Percentiles rank a stretch among this genome's conserved stretches.
Conservation (phyloP, 2,797 vertebrate species). For the Menidia menidia region DNA sequence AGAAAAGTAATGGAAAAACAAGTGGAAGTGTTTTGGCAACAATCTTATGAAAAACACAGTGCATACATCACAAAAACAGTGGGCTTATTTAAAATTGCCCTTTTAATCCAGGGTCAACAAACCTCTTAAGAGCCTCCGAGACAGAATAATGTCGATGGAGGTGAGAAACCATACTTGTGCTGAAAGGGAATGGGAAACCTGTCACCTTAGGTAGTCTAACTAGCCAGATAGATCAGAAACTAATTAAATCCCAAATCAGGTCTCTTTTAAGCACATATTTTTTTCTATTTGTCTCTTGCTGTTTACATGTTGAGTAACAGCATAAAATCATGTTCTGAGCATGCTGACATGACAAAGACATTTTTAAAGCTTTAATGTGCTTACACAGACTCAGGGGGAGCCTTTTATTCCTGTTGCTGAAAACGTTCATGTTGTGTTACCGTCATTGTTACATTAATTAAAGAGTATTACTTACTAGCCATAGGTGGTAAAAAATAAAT, state of each 20-base stretch:
- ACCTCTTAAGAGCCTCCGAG: neutral
- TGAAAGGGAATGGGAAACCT: neutral
- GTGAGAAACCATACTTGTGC: neutral
- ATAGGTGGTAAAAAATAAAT: neutral
- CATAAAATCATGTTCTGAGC: neutral
- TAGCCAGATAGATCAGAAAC: no score
- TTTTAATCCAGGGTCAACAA: neutral
- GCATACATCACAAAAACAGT: neutral
- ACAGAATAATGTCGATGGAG: neutral
- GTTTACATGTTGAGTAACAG: no score
- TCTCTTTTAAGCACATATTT: no score
- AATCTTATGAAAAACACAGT: neutral
- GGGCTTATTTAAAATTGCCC: neutral
- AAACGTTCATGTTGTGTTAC: neutral
- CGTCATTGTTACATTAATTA: no score
- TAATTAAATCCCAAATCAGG: no score
- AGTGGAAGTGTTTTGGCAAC: no score
- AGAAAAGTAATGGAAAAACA: no score
- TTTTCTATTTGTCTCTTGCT: no score
- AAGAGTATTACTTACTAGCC: no score
- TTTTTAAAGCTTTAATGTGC: neutral
- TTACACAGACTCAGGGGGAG: no score
- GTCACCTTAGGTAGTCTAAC: no score
- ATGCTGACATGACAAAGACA: constrained; percentile 1
- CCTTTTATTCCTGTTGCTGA: neutral